phyloP scores from a whole-genome alignment of 2,113 vertebrate genomes.

The Cebus imitator region DNA sequence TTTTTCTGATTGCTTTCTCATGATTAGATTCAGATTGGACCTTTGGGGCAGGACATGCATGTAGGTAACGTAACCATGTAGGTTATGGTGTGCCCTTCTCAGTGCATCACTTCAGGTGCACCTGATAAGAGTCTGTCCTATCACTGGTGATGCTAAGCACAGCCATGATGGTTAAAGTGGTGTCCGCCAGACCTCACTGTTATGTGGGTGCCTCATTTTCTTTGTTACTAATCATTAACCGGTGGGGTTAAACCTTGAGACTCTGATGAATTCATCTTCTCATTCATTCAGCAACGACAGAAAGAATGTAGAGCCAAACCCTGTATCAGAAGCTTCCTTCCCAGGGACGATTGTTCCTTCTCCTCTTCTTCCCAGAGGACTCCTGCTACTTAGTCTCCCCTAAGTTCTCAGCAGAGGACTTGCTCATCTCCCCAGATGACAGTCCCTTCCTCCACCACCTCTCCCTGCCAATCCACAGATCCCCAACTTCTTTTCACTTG shows the following conservation, averaged over 20 bases:
- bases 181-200: too few relatives aligned
- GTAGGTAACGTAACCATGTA: neutral
- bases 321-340: neutral
- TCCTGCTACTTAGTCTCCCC: neutral
- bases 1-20: neutral
- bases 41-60: too few relatives aligned
- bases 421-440: neutral
- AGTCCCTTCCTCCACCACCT: neutral
- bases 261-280: neutral
- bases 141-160: neutral
- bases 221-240: neutral
- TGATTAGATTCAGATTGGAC: neutral
- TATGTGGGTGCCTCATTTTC: neutral
- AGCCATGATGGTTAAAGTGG: too few relatives aligned
- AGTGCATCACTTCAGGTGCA: neutral
- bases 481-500: neutral
- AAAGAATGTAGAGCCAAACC: neutral
- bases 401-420: neutral
- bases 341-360: accelerated
- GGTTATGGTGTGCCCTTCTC: neutral
- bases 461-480: neutral
- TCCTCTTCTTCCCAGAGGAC: too few relatives aligned
- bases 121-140: accelerated
- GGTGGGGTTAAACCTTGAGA: neutral
- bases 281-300: neutral